Percentiles rank a stretch among this genome's conserved stretches.
phyloP scores from a whole-genome alignment of 2,888 invertebrate species.

The Elysia crispata region DNA sequence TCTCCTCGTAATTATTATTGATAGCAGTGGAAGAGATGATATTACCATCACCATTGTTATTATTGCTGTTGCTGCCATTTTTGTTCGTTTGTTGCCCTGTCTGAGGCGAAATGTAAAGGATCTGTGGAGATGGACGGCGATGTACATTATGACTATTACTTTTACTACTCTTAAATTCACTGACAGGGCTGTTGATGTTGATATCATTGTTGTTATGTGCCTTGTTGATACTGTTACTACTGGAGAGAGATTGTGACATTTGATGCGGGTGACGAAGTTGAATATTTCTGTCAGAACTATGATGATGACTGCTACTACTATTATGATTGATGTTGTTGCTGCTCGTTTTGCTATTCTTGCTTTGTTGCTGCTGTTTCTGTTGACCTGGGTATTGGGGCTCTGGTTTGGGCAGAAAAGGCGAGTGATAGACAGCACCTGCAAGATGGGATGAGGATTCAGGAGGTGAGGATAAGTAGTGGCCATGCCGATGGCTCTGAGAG shows the following conservation, averaged over 20 bases:
- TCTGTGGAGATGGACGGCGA: conserved; percentile 2
- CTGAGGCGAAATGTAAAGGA: background rate
- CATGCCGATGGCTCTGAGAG: background rate
- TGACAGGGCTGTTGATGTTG: too few species aligned
- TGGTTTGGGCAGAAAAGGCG: conserved; percentile 26
- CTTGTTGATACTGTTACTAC: background rate
- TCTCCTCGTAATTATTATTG: background rate
- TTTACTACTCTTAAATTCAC: background rate
- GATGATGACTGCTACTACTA: background rate
- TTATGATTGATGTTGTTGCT: conserved; percentile 4
- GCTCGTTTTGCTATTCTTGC: background rate
- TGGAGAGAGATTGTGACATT: background rate
- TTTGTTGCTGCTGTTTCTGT: background rate
- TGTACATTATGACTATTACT: background rate
- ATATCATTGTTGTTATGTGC: too few species aligned
- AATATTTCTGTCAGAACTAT: too few species aligned
- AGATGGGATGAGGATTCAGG: background rate
- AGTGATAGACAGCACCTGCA: conserved; percentile 2
- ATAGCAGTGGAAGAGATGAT: background rate
- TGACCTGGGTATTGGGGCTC: conserved; percentile 16
- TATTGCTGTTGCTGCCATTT: background rate
- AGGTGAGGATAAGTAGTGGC: background rate
- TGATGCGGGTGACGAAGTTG: background rate
- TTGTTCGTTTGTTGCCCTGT: conserved; percentile 12
- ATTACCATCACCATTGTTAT: background rate